Conservation (phyloP, 1,140 invertebrate genomes). For the Lucilia sericata region DNA sequence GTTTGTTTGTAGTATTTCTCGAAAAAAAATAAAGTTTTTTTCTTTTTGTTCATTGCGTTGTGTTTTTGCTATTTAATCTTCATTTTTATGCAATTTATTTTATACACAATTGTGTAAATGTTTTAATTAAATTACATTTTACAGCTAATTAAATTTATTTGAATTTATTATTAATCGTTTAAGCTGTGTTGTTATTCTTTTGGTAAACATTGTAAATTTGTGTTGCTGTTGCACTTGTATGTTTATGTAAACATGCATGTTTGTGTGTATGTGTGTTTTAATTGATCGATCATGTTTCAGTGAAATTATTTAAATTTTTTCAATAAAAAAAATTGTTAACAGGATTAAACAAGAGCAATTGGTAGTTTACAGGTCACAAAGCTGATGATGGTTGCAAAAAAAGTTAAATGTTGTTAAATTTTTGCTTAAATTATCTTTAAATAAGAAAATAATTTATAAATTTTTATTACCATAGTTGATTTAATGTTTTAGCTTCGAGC, state of each 20-base stretch:
- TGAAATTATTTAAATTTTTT: constrained; percentile 14
- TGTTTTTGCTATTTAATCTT: not conserved
- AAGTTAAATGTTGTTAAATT: no score
- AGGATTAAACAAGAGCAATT: constrained; percentile 20
- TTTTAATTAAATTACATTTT: constrained; percentile 43
- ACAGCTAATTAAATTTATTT: constrained; percentile 44
- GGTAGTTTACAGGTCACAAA: constrained; percentile 7
- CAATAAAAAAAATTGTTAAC: not conserved
- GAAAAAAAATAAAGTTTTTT: not conserved
- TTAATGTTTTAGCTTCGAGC: no score
- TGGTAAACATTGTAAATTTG: constrained; percentile 28
- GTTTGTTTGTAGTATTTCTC: not conserved
- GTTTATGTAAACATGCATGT: not conserved
- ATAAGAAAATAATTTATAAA: no score
- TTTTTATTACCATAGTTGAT: no score
- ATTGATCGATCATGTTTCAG: constrained; percentile 38
- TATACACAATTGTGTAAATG: constrained; percentile 39
- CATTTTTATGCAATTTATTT: constrained; percentile 13
- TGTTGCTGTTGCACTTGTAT: not conserved
- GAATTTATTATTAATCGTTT: constrained; percentile 40
- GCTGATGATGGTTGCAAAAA: not conserved
- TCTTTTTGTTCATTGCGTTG: not conserved
- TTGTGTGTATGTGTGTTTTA: constrained; percentile 1
- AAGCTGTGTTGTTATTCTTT: constrained; percentile 39
- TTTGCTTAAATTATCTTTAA: no score